Evolutionary conservation across 2,888 invertebrate species (phyloP).

Genomic region (Oligia latruncula): DNA sequence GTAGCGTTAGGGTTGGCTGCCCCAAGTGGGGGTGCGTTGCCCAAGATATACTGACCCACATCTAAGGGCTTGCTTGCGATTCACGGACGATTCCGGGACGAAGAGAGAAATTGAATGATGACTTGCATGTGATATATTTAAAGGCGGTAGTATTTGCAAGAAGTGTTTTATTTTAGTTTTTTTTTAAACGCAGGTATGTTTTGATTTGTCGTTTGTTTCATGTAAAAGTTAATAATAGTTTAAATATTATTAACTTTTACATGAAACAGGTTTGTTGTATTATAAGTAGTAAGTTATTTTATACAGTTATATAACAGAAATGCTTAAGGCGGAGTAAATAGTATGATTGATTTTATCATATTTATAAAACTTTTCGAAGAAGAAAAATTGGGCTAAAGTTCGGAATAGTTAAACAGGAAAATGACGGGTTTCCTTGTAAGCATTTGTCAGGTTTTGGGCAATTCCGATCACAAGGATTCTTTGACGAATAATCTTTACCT

Average conservation of each 20-base stretch:
- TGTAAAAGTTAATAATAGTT: too few relatives aligned
- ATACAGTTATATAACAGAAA: background rate
- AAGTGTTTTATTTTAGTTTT: background rate
- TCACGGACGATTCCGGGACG: slow-evolving; percentile 31
- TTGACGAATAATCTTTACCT: background rate
- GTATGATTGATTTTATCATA: slow-evolving; percentile 10
- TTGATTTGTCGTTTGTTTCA: background rate
- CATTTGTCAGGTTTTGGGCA: slow-evolving; percentile 1
- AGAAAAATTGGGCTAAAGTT: background rate
- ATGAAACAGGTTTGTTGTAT: background rate
- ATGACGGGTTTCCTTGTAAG: slow-evolving; percentile 17
- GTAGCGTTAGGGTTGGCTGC: slow-evolving; percentile 37
- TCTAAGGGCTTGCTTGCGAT: slow-evolving; percentile 37
- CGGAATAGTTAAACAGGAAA: slow-evolving; percentile 20
- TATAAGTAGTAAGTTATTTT: background rate
- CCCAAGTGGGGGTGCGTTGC: slow-evolving; percentile 37
- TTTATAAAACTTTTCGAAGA: background rate
- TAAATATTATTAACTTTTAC: too few relatives aligned
- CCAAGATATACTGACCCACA: slow-evolving; percentile 65
- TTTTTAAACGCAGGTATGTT: background rate
- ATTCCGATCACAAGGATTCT: background rate
- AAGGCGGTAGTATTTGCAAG: background rate
- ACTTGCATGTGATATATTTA: slow-evolving; percentile 6
- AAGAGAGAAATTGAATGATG: background rate
- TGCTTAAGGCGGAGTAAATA: background rate